A percentile compares a stretch with the other conserved stretches of the same genome.
These are phyloP conservation scores for Portunus trituberculatus DNA, from an alignment of 1,140 invertebrate genomes.

Conservation along the genomic window DNA sequence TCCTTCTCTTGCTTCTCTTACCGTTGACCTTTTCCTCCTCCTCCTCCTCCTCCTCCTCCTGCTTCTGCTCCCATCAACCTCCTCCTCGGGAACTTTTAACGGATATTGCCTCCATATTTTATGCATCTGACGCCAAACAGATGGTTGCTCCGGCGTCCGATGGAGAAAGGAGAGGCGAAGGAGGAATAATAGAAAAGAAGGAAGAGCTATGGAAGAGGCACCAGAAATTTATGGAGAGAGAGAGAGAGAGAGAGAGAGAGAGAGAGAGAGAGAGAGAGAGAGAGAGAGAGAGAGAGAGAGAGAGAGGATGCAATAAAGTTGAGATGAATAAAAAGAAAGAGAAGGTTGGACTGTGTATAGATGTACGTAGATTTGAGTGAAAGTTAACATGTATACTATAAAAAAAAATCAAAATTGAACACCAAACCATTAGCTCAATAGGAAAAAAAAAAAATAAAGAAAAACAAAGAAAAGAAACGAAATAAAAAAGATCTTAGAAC, in stretches of 20 bases:
- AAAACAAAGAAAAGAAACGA: not conserved
- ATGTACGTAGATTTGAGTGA: not conserved
- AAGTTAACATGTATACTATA: not conserved
- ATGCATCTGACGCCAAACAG: slow-evolving; percentile 29
- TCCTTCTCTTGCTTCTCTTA: not conserved
- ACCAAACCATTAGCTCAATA: too few relatives aligned
- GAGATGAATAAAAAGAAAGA: not conserved
- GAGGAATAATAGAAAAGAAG: not conserved
- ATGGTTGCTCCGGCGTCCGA: not conserved
- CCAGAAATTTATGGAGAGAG: not conserved
- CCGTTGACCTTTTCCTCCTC: not conserved
- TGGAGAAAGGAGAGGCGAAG: not conserved
- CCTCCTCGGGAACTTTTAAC: not conserved
- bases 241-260: not conserved
- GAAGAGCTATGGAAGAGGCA: not conserved
- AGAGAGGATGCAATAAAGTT: not conserved
- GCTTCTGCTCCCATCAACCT: not conserved
- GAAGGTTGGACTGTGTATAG: not conserved
- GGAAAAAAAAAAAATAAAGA: not conserved
- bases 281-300: not conserved
- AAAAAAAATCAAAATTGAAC: too few relatives aligned
- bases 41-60: slow-evolving; percentile 15
- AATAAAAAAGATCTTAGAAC: not conserved
- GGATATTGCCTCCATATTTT: slow-evolving; percentile 58
- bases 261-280: slow-evolving; percentile 36